These are phyloP conservation scores for Drosophila paranaensis DNA, from an alignment of 2,888 invertebrate genomes.

Conservation along the genomic window DNA sequence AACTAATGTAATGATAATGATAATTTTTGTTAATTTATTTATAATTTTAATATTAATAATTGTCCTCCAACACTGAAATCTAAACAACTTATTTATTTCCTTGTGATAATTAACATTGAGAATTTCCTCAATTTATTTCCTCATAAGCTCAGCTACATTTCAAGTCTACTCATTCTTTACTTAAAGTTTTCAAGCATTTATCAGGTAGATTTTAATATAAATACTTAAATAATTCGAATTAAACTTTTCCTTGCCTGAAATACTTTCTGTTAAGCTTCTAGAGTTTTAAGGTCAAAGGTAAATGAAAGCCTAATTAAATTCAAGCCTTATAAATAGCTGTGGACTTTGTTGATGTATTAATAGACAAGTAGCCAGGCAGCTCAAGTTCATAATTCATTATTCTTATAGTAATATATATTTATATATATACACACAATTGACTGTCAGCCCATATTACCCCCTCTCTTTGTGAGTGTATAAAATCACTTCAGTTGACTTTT, in stretches of 20 bases:
- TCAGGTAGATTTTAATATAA: neutral
- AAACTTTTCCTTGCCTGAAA: neutral
- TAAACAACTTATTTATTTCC: neutral
- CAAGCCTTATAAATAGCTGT: neutral
- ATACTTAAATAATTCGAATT: neutral
- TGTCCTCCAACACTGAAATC: neutral
- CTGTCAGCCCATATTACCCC: neutral
- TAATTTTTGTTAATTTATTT: neutral
- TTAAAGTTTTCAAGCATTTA: neutral
- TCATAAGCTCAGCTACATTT: too few relatives aligned
- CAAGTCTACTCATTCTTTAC: neutral
- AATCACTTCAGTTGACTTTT: slow-evolving; percentile 23
- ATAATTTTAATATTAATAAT: neutral
- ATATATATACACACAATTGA: neutral
- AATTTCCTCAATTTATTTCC: neutral
- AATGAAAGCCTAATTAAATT: neutral
- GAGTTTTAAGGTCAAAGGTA: neutral
- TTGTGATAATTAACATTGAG: neutral
- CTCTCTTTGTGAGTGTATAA: slow-evolving; percentile 1
- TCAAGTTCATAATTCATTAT: neutral
- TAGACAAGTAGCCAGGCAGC: neutral
- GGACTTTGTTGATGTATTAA: neutral
- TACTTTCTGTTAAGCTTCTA: too few relatives aligned
- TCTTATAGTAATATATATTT: neutral
- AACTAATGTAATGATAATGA: neutral